These are phyloP conservation scores for Chloroceryle inda DNA, from an alignment of 2,797 vertebrate species.

Conservation along the genomic window DNA sequence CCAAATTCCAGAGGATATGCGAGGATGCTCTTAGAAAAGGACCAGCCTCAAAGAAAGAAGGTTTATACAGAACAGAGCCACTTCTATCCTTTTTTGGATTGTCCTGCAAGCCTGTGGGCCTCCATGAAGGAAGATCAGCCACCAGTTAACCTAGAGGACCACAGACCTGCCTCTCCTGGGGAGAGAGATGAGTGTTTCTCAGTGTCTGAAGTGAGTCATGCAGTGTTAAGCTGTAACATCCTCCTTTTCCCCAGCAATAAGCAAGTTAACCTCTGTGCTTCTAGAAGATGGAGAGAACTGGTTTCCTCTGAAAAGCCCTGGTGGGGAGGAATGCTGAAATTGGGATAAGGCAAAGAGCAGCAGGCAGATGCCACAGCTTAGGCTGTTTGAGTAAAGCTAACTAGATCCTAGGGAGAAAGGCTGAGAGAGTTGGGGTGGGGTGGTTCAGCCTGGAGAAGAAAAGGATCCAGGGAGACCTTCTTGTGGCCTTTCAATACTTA, in stretches of 20 bases:
- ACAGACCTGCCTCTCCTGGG: neutral
- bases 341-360: neutral
- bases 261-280: rapidly evolving
- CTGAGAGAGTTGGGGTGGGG: neutral
- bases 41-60: neutral
- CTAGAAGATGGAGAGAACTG: neutral
- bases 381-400: neutral
- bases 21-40: neutral
- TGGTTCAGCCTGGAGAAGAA: neutral
- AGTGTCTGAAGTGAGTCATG: neutral
- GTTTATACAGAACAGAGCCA: neutral
- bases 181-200: neutral
- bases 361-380: neutral
- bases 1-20: neutral
- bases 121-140: neutral
- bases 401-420: neutral
- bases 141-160: neutral
- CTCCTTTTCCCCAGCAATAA: neutral
- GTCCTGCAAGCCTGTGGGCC: neutral
- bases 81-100: neutral
- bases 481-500: neutral
- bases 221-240: rapidly evolving
- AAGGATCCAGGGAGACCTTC: neutral
- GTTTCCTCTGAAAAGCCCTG: neutral
- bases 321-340: neutral